phyloP scores from a whole-genome alignment of 2,888 invertebrate genomes.

The Geotrupes spiniger region DNA sequence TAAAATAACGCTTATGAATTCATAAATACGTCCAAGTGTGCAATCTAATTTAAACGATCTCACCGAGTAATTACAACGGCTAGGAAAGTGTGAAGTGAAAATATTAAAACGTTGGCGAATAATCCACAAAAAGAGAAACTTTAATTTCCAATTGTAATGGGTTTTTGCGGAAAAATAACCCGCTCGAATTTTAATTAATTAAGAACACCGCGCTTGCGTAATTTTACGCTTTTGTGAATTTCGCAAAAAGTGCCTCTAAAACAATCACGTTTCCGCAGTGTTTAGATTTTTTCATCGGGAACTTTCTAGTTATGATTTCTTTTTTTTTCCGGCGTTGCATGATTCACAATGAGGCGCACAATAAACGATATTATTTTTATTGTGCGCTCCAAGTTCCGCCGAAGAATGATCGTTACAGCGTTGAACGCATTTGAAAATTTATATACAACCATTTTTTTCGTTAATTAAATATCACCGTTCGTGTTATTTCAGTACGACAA shows the following conservation, averaged over 20 bases:
- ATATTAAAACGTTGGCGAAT: conserved; percentile 29
- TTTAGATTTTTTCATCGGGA: conserved; percentile 11
- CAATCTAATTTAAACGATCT: too few species aligned
- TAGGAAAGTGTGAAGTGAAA: conserved; percentile 40
- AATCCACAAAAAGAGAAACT: conserved; percentile 39
- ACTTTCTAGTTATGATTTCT: conserved; percentile 18
- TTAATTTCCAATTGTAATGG: conserved; percentile 15
- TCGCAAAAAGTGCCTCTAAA: conserved; percentile 20
- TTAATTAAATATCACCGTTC: too few species aligned
- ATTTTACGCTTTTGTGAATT: conserved; percentile 37
- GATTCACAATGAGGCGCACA: too few species aligned
- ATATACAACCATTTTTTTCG: too few species aligned
- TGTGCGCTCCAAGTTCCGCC: too few species aligned
- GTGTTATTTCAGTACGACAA: too few species aligned
- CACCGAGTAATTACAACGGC: conserved; percentile 27
- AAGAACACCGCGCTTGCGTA: conserved; percentile 36
- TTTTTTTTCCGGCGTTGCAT: neutral
- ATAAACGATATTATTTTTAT: too few species aligned
- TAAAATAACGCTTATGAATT: too few species aligned
- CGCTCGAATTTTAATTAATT: conserved; percentile 30
- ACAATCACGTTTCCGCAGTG: conserved; percentile 22
- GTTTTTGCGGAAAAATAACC: conserved; percentile 14
- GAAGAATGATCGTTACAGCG: too few species aligned
- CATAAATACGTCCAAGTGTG: too few species aligned
- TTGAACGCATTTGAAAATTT: too few species aligned